A percentile compares a stretch with the other conserved stretches of the same genome.
Evolutionary conservation across 2,888 invertebrate species (phyloP).

Genomic region (Anaspis maculata): DNA sequence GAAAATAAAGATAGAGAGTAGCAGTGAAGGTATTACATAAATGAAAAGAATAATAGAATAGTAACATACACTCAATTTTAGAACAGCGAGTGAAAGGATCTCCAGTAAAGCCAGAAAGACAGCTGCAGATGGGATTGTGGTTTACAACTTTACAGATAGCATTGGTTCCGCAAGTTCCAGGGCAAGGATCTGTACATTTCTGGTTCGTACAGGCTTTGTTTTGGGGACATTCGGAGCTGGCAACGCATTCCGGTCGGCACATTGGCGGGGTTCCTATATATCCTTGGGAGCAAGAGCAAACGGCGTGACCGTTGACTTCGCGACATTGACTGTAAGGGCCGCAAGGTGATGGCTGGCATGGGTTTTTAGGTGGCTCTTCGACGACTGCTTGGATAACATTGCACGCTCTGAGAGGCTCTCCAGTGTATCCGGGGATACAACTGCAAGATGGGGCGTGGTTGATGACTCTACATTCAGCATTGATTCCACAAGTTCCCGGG

Average conservation of each 20-base stretch:
- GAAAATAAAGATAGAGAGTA: conserved; percentile 13
- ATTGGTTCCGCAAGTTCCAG: conserved; percentile 56
- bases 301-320: conserved; percentile 53
- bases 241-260: conserved; percentile 58
- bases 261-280: conserved; percentile 57
- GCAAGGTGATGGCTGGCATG: conserved; percentile 58
- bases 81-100: conserved; percentile 54
- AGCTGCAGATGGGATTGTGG: conserved; percentile 62
- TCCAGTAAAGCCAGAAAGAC: conserved; percentile 53
- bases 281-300: conserved; percentile 54
- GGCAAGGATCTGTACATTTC: conserved; percentile 58
- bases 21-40: conserved; percentile 1
- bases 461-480: conserved; percentile 52
- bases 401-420: conserved; percentile 51
- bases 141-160: conserved; percentile 59
- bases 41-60: conserved; percentile 7
- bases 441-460: conserved; percentile 60
- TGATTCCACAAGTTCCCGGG: conserved; percentile 50
- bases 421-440: conserved; percentile 52
- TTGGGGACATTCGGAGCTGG: conserved; percentile 58
- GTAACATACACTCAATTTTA: conserved; percentile 30
- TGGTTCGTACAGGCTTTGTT: conserved; percentile 54
- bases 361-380: conserved; percentile 39
- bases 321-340: conserved; percentile 59
- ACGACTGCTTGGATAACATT: conserved; percentile 32